A percentile compares a stretch with the other conserved stretches of the same genome.
Conservation (phyloP, 2,113 vertebrate genomes). For the Calyptommatus sinebrachiatus region DNA sequence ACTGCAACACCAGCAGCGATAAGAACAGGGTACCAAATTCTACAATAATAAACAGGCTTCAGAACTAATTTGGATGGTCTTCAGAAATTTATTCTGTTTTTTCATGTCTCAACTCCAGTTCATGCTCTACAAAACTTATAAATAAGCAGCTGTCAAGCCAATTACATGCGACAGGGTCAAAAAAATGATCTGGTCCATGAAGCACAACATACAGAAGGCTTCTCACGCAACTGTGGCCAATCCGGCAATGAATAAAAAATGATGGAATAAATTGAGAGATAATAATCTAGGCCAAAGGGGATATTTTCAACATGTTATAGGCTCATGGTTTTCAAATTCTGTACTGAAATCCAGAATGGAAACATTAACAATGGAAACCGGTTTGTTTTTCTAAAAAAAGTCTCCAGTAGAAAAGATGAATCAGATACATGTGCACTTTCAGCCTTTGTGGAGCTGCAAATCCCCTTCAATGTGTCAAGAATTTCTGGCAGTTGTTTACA, state of each 20-base stretch:
- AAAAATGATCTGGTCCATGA: not conserved
- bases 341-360: not conserved
- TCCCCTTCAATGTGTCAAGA: not conserved
- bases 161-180: not conserved
- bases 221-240: not conserved
- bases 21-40: not conserved
- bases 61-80: not conserved
- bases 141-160: constrained; percentile 25
- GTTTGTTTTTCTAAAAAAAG: too few species aligned
- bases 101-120: not conserved
- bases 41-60: not conserved
- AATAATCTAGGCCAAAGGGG: not conserved
- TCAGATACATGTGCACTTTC: not conserved
- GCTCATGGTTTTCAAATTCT: not conserved
- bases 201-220: not conserved
- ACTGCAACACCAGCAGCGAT: not conserved
- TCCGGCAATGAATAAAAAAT: not conserved
- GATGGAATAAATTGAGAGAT: not conserved
- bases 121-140: not conserved
- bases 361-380: not conserved
- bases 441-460: not conserved
- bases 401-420: not conserved
- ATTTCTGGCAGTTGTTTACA: not conserved
- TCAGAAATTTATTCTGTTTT: not conserved
- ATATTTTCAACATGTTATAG: not conserved